Conservation (phyloP, 2,113 vertebrate genomes). For the Girardinichthys multiradiatus region DNA sequence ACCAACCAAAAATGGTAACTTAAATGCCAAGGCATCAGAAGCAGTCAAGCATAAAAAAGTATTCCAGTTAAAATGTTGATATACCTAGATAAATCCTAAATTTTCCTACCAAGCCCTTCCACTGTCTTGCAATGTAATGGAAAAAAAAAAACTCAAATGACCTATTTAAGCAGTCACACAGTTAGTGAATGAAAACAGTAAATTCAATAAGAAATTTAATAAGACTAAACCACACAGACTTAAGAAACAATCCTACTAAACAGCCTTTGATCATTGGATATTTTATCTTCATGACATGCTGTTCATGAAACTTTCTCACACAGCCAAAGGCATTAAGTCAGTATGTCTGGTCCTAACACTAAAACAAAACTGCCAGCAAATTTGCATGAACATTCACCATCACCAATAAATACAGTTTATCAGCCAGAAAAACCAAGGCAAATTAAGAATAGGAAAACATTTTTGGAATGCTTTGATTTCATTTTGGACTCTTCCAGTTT, state of each 20-base stretch:
- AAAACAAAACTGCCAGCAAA: neutral
- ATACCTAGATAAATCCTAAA: neutral
- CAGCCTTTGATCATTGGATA: neutral
- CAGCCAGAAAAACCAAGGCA: neutral
- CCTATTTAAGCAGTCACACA: neutral
- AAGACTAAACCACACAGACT: neutral
- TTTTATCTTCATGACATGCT: neutral
- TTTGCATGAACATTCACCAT: neutral
- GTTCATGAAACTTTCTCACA: neutral
- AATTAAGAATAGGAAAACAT: neutral
- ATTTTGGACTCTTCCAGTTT: slow-evolving; percentile 4
- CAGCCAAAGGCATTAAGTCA: neutral
- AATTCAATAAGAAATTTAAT: neutral
- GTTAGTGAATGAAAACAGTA: neutral
- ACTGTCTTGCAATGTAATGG: neutral
- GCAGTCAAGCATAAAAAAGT: slow-evolving; percentile 1
- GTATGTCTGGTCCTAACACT: neutral
- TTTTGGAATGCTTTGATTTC: slow-evolving; percentile 5
- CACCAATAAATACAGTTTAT: neutral
- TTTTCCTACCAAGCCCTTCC: neutral
- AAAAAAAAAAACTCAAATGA: neutral
- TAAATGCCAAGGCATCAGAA: slow-evolving; percentile 13
- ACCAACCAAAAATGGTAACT: neutral
- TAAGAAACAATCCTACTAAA: neutral
- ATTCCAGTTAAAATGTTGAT: slow-evolving; percentile 1